A percentile compares a stretch with the other conserved stretches of the same genome.
phyloP scores from a whole-genome alignment of 2,113 vertebrate species.

The Panurus biarmicus region DNA sequence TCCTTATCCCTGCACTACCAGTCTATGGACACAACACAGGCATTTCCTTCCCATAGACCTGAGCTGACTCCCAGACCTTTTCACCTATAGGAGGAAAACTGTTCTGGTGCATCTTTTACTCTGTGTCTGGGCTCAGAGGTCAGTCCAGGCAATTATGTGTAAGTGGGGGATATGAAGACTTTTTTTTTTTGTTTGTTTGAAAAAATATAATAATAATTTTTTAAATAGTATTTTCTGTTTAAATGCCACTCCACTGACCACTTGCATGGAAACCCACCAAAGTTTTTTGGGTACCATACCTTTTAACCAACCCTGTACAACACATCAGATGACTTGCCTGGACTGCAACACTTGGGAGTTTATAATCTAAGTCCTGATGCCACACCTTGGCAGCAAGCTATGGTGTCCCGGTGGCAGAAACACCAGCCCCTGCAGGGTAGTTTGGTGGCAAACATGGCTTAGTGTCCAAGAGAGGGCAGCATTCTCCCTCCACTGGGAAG shows the following conservation, averaged over 20 bases:
- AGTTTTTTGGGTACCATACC: background rate
- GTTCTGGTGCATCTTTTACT: background rate
- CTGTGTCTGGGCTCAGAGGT: background rate
- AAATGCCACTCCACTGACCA: background rate
- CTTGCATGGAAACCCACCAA: background rate
- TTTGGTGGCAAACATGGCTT: background rate
- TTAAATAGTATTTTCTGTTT: background rate
- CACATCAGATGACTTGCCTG: background rate
- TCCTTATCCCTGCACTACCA: background rate
- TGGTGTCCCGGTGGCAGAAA: background rate
- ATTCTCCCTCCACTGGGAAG: conserved; percentile 64
- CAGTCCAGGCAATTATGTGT: background rate
- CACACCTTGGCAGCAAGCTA: background rate
- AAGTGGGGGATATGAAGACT: background rate
- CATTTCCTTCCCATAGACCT: background rate
- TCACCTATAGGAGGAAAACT: background rate
- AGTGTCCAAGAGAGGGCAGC: conserved; percentile 73
- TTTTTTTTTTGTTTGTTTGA: background rate
- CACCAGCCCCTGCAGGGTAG: background rate
- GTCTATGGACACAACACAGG: background rate
- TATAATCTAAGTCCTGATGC: background rate
- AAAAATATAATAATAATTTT: background rate
- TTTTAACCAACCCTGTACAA: background rate
- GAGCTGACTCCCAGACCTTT: background rate
- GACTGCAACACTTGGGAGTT: background rate